Evolutionary conservation across 2,113 vertebrate species (phyloP), one percentile per base, ranked within the genome.

Genomic region (Micronycteris hirsuta): DNA sequence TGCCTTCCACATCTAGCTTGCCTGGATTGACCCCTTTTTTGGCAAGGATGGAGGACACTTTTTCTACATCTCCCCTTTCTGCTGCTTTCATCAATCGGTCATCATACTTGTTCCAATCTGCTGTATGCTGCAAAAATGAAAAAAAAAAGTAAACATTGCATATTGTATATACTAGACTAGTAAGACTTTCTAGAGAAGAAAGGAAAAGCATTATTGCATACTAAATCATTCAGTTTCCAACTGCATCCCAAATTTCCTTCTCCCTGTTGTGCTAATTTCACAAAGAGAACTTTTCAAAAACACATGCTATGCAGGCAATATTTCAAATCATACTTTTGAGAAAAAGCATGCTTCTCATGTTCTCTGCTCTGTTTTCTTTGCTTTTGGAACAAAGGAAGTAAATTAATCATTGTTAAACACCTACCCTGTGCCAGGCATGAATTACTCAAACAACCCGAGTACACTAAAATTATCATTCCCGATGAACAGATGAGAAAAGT

Each of bases 101-200:
- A 73, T 99, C 99, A 1, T 99, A 99, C 97, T 99, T 99, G 98
- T 98, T 99, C 99, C 99, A 99, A 98, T 99, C 99, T 49, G 99
- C 98, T 97, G 99, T 99, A 98, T 99, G 98, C 98, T 99, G 96
- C 45, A 86, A 16, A 85, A 77, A 14, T 17, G 58, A 68, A 95
- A 17, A 96, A 20, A 20, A 47, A 80, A 61, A 70, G 65, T 58
- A 68, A 86, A 88, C 22, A 81, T 36, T 19, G 47, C 36, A 73
- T 38, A 63, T 7, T 33, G 3, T 52, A 28, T 86, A 58, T 9
- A 49, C 22, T 45, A 2, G n/a, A 49, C 87, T 38, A 91, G 77
- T 71, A 73, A 61, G 38, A 47, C 61, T 63, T 88, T 63, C 47
- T 52, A 67, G 19, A 52, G 45, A 56, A 91, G 41, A 26, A 43